A percentile compares a stretch with the other conserved stretches of the same genome.
phyloP scores from a whole-genome alignment of 2,113 vertebrate genomes.

The Nipponia nippon region DNA sequence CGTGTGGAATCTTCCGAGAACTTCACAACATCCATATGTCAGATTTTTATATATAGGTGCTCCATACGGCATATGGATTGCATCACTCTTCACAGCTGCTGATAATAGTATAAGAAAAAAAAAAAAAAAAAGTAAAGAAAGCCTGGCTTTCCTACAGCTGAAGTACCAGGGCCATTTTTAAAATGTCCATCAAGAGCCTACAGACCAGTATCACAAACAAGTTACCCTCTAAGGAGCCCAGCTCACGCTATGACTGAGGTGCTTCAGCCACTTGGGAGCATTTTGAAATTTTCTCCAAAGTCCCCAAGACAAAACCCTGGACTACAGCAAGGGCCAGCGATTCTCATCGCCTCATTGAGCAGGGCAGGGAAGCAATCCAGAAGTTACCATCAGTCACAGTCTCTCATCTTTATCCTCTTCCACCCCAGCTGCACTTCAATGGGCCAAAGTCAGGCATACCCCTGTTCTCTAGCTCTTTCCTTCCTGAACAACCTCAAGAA shows the following conservation, averaged over 20 bases:
- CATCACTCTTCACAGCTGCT: slow-evolving; percentile 53
- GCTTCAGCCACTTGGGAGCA: neutral
- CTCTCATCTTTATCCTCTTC: neutral
- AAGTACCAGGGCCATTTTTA: neutral
- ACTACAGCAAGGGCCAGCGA: neutral
- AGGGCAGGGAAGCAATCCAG: neutral
- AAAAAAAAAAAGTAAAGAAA: neutral
- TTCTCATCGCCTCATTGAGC: rapidly evolving
- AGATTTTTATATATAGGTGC: slow-evolving; percentile 49
- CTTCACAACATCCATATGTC: slow-evolving; percentile 49
- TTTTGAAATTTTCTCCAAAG: neutral
- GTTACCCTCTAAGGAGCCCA: neutral
- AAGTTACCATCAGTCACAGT: neutral
- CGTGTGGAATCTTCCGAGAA: slow-evolving; percentile 36
- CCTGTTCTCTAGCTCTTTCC: neutral
- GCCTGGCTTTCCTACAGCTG: neutral
- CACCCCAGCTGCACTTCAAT: neutral
- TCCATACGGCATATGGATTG: slow-evolving; percentile 41
- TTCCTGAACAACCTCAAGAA: neutral
- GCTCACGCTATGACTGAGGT: neutral
- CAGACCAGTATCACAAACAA: neutral
- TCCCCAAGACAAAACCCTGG: neutral
- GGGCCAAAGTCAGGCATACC: neutral
- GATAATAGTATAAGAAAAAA: slow-evolving; percentile 34
- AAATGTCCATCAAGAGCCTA: neutral